These are phyloP conservation scores for Hemicordylus capensis DNA, from an alignment of 2,113 vertebrate species.

Conservation along the genomic window DNA sequence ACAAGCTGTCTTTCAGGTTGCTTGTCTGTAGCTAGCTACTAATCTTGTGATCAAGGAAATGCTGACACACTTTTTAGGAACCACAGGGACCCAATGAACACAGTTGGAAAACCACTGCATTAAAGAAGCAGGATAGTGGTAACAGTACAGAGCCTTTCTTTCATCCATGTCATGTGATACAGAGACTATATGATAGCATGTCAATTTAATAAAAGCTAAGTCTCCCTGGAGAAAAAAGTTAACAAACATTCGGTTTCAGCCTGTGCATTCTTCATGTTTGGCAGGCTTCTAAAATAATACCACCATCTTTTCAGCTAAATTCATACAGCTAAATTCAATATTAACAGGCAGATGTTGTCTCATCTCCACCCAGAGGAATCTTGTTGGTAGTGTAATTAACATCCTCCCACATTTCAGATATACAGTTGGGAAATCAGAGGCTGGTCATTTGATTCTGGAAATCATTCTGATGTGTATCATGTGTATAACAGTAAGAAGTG, in stretches of 20 bases:
- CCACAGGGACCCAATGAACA: not conserved
- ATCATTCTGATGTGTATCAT: not conserved
- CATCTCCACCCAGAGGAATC: not conserved
- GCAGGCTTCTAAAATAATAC: not conserved
- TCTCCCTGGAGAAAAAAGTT: not conserved
- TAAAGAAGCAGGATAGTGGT: not conserved
- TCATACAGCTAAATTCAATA: constrained; percentile 1
- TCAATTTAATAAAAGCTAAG: not conserved
- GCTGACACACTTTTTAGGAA: no score
- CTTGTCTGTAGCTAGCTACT: not conserved
- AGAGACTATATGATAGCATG: not conserved
- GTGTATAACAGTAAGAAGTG: not conserved
- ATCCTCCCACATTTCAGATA: not conserved
- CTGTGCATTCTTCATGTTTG: not conserved
- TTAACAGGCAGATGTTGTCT: not conserved
- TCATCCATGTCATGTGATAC: not conserved
- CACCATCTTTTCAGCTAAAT: not conserved
- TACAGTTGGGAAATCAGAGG: not conserved
- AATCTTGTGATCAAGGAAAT: not conserved
- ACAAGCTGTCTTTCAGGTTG: not conserved
- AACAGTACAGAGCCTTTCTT: not conserved
- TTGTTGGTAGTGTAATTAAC: not conserved
- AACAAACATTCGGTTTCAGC: not conserved
- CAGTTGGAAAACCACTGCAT: not conserved
- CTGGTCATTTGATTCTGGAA: not conserved